phyloP scores from a whole-genome alignment of 2,888 invertebrate species.

The Orthosia incerta region DNA sequence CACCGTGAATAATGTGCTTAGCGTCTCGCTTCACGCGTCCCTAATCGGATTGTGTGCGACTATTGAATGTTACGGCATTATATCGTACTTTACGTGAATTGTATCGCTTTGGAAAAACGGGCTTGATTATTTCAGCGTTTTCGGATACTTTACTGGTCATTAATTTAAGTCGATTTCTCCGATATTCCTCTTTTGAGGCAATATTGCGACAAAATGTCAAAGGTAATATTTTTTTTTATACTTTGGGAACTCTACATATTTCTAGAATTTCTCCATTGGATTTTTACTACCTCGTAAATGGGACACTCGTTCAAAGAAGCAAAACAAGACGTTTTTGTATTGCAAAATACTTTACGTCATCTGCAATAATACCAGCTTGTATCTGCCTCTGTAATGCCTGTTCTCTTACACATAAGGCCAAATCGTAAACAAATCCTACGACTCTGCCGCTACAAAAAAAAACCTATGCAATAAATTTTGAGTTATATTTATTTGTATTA shows the following conservation, averaged over 20 bases:
- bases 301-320: too few species aligned
- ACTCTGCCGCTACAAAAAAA: too few species aligned
- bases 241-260: not conserved
- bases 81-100: slow-evolving; percentile 3
- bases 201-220: not conserved
- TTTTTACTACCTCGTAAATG: too few species aligned
- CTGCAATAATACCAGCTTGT: too few species aligned
- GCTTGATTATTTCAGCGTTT: not conserved
- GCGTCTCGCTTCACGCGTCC: slow-evolving; percentile 1
- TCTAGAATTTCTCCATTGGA: not conserved
- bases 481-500: not conserved
- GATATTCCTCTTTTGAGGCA: not conserved
- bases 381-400: too few species aligned
- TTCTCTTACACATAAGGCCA: too few species aligned
- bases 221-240: not conserved
- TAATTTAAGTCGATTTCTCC: too few species aligned
- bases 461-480: too few species aligned
- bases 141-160: not conserved
- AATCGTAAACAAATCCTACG: too few species aligned
- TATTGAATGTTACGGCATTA: slow-evolving; percentile 21
- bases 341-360: too few species aligned
- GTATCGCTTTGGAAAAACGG: not conserved
- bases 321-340: not conserved
- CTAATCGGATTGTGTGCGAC: slow-evolving; percentile 49
- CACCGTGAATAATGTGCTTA: slow-evolving; percentile 48